Conservation (phyloP, 2,797 vertebrate genomes). For the Danio kyathit region DNA sequence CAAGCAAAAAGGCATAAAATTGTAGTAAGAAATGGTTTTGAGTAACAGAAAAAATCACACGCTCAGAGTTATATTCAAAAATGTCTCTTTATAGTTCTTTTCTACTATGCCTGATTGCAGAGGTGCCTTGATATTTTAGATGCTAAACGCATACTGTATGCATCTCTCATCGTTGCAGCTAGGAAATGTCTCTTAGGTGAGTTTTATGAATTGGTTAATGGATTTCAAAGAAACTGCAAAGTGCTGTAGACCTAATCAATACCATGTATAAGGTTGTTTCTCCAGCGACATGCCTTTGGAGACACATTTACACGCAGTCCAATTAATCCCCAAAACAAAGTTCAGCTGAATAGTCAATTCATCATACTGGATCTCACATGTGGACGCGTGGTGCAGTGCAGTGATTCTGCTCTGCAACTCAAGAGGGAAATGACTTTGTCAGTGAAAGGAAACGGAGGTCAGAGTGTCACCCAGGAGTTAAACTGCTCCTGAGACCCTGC, state of each 20-base stretch:
- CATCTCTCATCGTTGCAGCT: not conserved
- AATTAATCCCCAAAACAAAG: slow-evolving; percentile 42
- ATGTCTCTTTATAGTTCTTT: not conserved
- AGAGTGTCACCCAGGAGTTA: slow-evolving; percentile 59
- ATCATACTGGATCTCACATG: slow-evolving; percentile 30
- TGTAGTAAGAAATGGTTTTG: not conserved
- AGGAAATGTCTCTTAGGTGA: not conserved
- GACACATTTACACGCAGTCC: not conserved
- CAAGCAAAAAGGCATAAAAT: not conserved
- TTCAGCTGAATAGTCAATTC: slow-evolving; percentile 28
- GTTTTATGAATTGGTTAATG: slow-evolving; percentile 46
- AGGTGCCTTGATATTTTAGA: not conserved
- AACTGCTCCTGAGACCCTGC: slow-evolving; percentile 56
- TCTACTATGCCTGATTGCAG: not conserved
- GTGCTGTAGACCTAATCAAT: slow-evolving; percentile 22
- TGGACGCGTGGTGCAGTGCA: slow-evolving; percentile 44
- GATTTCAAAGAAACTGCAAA: slow-evolving; percentile 34
- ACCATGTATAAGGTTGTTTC: slow-evolving; percentile 16
- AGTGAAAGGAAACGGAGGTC: slow-evolving; percentile 53
- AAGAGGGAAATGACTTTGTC: slow-evolving; percentile 52
- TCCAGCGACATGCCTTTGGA: not conserved
- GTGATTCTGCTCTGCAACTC: slow-evolving; percentile 26
- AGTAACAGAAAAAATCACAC: not conserved
- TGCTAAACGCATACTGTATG: not conserved
- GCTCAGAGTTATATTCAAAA: not conserved